Evolutionary conservation across 2,888 invertebrate species (phyloP).

Genomic region (Oscheius sp.): DNA sequence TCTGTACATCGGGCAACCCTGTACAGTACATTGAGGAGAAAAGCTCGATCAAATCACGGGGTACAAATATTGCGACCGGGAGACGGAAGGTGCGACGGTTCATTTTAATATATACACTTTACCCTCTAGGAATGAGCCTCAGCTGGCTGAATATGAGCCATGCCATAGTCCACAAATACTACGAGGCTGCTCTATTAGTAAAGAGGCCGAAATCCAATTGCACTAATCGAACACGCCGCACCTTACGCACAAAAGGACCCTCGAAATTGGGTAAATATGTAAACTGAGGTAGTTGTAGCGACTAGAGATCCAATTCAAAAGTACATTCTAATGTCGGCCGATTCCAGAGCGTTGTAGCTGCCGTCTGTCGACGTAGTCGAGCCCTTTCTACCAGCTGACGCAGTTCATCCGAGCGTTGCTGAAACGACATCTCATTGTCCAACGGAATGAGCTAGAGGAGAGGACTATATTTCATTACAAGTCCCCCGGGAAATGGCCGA

Average conservation of each 20-base stretch:
- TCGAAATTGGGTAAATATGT: slow-evolving; percentile 5
- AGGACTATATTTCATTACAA: slow-evolving; percentile 22
- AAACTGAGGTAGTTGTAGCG: neutral
- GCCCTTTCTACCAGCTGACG: slow-evolving; percentile 49
- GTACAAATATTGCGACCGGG: neutral
- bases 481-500: slow-evolving; percentile 4
- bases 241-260: slow-evolving; percentile 26
- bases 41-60: slow-evolving; percentile 19
- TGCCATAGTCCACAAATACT: slow-evolving; percentile 14
- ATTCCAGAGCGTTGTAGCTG: no score
- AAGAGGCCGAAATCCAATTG: slow-evolving; percentile 25
- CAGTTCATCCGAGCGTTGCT: slow-evolving; percentile 52
- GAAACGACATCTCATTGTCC: no score
- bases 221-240: slow-evolving; percentile 27
- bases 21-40: neutral
- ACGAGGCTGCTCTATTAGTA: slow-evolving; percentile 22
- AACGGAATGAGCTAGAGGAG: no score
- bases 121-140: no score
- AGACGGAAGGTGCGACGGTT: no score
- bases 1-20: neutral
- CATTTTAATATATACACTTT: no score
- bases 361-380: slow-evolving; percentile 38
- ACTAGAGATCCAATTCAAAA: slow-evolving; percentile 47
- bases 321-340: slow-evolving; percentile 51
- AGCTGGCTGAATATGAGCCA: no score